Percentiles rank a stretch among this genome's conserved stretches.
These are phyloP conservation scores for Napeogenes inachia DNA, from an alignment of 2,888 invertebrate species.

Conservation along the genomic window DNA sequence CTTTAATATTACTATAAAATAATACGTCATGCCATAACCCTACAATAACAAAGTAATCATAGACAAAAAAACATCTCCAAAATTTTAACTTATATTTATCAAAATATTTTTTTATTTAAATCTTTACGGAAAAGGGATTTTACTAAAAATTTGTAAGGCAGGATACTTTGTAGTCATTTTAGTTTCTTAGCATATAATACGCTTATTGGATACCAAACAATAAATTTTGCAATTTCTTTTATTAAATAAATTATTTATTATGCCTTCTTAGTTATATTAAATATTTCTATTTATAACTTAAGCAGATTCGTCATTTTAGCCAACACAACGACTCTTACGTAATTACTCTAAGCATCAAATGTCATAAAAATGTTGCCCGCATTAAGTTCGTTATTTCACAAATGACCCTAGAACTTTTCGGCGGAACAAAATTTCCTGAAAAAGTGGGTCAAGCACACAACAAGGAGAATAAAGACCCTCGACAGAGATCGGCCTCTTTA, in stretches of 20 bases:
- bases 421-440: conserved; percentile 31
- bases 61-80: too few species aligned
- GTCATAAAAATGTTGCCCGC: conserved; percentile 19
- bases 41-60: too few species aligned
- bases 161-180: background rate
- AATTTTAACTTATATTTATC: background rate
- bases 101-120: background rate
- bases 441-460: conserved; percentile 68
- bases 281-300: background rate
- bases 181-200: background rate
- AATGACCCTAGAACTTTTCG: conserved; percentile 24
- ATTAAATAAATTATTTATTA: too few species aligned
- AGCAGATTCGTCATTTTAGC: background rate
- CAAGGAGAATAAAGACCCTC: conserved; percentile 50
- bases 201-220: too few species aligned
- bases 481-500: conserved; percentile 37
- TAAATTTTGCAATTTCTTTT: too few species aligned
- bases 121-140: background rate
- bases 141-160: background rate
- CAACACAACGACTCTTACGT: background rate
- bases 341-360: conserved; percentile 2
- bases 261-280: too few species aligned
- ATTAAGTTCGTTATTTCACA: conserved; percentile 34
- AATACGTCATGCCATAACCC: too few species aligned
- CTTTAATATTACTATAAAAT: too few species aligned